Evolutionary conservation across 2,113 vertebrate species (phyloP), one percentile per base, ranked within the genome.

Genomic region (Chelonoidis abingdonii): DNA sequence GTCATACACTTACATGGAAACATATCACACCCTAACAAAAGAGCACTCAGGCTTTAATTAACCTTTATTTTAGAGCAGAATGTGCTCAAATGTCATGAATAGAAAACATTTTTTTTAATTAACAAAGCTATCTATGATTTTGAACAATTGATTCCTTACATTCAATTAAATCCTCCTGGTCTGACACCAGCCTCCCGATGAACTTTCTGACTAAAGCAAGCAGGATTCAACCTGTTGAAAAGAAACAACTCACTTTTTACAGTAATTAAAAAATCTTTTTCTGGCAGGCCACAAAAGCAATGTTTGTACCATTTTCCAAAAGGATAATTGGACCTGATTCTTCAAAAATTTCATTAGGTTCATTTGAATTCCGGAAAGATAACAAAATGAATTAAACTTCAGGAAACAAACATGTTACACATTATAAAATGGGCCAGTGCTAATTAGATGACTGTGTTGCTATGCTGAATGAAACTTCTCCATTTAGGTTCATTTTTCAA

Each of bases 331-430:
- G 94, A 94, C 59, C 2, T 1, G 12, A 90, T 80, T 94, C n/a
- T 69, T 95, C 35, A 44, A 50, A 92, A 88, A 79, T 62, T 54
- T n/a, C 78, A 13, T 12, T 87, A 41, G 57, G 89, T 94, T 88
- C 11, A 90, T 49, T 56, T 80, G 50, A 96, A 94, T 86, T 53
- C n/a, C 80, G 72, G 56, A 90, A 90, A 92, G 56, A 75, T 62
- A 89, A 1, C 13, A 80, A 53, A 89, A 88, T 65, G 56, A 84
- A 87, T 65, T 44, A 47, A 78, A 84, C 50, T 49, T 92, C 84
- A 59, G 82, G 52, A 29, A 86, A 94, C 19, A 94, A 92, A 47
- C 29, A 19, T 1, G 81, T 31, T 29, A 49, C 17, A 52, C 3
- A 1, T 44, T 79, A 87, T 22, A 80, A 49, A 79, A 52, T 0